phyloP scores from a whole-genome alignment of 30 jellyfish, hydroid and myxozoan genomes.

The Mastigias papua region DNA sequence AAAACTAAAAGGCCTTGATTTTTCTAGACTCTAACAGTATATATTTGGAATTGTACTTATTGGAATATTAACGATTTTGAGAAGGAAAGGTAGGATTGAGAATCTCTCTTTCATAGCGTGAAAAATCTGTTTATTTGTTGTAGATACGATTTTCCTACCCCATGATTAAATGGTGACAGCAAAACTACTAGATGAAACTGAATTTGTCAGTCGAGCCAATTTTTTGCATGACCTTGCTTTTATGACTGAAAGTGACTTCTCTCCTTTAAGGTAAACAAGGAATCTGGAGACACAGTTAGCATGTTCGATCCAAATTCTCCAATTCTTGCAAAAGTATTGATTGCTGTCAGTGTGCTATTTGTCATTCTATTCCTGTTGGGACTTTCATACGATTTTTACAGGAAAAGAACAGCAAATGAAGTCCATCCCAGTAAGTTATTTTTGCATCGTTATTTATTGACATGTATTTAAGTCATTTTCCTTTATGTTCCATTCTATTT shows the following conservation, averaged over 20 bases:
- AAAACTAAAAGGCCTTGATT: no score
- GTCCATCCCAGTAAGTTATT: not conserved
- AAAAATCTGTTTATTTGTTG: not conserved
- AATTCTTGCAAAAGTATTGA: not conserved
- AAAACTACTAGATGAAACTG: not conserved
- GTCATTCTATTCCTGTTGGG: slow-evolving; percentile 21
- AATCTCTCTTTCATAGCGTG: no score
- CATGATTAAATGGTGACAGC: not conserved
- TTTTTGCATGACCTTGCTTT: not conserved
- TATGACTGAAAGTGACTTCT: not conserved
- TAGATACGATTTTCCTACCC: not conserved
- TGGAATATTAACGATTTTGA: no score
- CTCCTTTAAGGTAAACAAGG: slow-evolving; percentile 12
- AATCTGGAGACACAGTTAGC: slow-evolving; percentile 5
- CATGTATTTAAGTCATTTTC: no score
- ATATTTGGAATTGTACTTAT: no score
- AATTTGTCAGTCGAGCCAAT: not conserved
- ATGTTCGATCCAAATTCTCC: slow-evolving; percentile 34
- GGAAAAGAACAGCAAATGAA: not conserved
- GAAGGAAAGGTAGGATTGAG: no score
- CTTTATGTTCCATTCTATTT: no score
- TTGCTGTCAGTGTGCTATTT: slow-evolving; percentile 4
- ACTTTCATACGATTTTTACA: not conserved
- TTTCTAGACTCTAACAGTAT: no score
- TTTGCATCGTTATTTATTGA: not conserved